Evolutionary conservation across 2,888 invertebrate genomes (phyloP).

Genomic region (Drosophila nr. perissopoda): DNA sequence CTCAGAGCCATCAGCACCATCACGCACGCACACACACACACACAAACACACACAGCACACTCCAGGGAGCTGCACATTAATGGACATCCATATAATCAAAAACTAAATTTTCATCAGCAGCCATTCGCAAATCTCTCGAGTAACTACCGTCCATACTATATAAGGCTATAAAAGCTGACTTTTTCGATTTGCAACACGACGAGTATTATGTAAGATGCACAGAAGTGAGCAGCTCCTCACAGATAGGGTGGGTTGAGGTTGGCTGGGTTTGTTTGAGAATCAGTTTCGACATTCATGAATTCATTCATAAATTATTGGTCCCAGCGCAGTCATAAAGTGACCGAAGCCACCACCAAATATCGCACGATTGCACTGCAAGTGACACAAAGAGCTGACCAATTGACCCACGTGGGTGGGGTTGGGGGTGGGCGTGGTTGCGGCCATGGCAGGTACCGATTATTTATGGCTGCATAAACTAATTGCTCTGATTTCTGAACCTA

Average conservation of each 20-base stretch:
- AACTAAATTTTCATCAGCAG: constrained; percentile 65
- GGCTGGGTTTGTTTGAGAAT: constrained; percentile 1
- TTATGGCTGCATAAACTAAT: constrained; percentile 52
- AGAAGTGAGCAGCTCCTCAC: constrained; percentile 23
- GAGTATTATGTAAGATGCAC: constrained; percentile 42
- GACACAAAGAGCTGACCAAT: constrained; percentile 15
- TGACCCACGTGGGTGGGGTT: constrained; percentile 1
- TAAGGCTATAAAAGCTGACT: constrained; percentile 55
- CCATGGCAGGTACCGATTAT: constrained; percentile 35
- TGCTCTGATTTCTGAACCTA: constrained; percentile 50
- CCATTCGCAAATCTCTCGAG: constrained; percentile 53
- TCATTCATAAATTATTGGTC: constrained; percentile 81
- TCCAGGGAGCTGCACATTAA: constrained; percentile 73
- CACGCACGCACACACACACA: constrained; percentile 7
- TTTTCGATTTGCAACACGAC: constrained; percentile 52
- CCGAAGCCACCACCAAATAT: constrained; percentile 73
- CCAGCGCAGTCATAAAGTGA: constrained; percentile 79
- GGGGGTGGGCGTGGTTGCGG: constrained; percentile 18
- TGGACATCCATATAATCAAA: constrained; percentile 80
- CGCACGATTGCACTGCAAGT: constrained; percentile 73
- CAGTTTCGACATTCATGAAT: constrained; percentile 77
- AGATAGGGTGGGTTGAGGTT: constrained; percentile 11
- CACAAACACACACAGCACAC: constrained; percentile 38
- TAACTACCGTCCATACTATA: constrained; percentile 2
- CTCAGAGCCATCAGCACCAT: constrained; percentile 29